Conservation (phyloP, 2,113 vertebrate species). For the Colius striatus region DNA sequence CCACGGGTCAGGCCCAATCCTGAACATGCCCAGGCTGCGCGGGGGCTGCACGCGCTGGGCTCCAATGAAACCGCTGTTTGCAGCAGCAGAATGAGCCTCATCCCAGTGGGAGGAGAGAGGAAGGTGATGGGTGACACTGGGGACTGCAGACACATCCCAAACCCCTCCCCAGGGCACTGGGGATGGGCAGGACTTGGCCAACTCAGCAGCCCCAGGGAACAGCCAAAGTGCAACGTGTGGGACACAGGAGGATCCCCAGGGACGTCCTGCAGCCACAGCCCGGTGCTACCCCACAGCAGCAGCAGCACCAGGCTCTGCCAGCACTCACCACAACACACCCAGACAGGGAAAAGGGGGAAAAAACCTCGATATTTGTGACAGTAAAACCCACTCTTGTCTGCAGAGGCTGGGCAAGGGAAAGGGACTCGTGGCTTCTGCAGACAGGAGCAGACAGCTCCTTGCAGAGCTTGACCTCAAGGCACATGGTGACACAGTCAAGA, state of each 20-base stretch:
- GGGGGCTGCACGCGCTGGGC: rapidly evolving
- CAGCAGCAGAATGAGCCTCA: background rate
- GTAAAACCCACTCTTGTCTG: background rate
- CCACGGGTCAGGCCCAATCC: rapidly evolving
- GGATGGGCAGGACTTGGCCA: background rate
- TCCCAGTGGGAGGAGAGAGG: background rate
- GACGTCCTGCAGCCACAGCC: background rate
- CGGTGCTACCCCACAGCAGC: rapidly evolving
- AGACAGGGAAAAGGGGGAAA: background rate
- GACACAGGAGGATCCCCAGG: background rate
- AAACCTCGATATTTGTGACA: background rate
- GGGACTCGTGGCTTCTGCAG: background rate
- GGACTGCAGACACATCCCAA: background rate
- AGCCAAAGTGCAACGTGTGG: background rate
- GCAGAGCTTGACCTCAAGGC: background rate
- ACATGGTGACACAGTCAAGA: rapidly evolving
- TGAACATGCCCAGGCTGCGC: background rate
- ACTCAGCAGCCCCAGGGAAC: background rate
- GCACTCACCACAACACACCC: background rate
- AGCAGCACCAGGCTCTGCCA: rapidly evolving
- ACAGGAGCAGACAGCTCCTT: background rate
- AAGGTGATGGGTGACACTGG: background rate
- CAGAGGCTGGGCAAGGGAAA: background rate
- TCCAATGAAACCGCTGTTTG: background rate
- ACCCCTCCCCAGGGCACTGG: background rate